Conservation (phyloP, 2,797 vertebrate genomes). For the Acanthiza pusilla region DNA sequence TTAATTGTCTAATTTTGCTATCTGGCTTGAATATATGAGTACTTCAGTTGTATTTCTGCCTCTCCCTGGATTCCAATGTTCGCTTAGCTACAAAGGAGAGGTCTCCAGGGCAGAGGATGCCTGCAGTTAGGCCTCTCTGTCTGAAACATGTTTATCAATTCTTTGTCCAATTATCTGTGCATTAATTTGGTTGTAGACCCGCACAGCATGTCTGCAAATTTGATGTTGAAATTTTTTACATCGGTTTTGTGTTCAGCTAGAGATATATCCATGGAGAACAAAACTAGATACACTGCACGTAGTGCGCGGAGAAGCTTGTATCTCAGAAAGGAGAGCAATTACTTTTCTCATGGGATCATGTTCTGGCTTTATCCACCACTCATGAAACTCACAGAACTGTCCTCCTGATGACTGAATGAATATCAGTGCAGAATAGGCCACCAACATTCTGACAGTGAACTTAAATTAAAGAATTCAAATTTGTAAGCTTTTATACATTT, state of each 20-base stretch:
- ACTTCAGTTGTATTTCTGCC: neutral
- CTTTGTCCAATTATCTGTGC: neutral
- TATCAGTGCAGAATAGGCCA: neutral
- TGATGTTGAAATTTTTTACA: neutral
- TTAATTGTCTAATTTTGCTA: neutral
- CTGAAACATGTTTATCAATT: neutral
- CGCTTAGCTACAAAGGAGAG: neutral
- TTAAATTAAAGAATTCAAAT: neutral
- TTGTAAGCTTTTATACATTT: neutral
- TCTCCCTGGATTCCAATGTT: neutral
- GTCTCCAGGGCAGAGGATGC: neutral
- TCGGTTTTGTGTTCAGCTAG: neutral
- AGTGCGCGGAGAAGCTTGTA: neutral
- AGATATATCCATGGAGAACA: neutral
- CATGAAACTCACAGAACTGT: neutral
- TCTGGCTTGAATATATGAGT: neutral
- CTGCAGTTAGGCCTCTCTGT: neutral
- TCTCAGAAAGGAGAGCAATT: neutral
- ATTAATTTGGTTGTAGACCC: neutral
- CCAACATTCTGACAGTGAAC: neutral
- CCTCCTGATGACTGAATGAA: neutral
- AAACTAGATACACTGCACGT: neutral
- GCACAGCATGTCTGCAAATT: neutral
- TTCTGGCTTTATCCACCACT: neutral
- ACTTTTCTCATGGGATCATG: neutral